Percentiles rank a stretch among this genome's conserved stretches.
phyloP scores from a whole-genome alignment of 2,888 invertebrate genomes.

The Noctua pronuba region DNA sequence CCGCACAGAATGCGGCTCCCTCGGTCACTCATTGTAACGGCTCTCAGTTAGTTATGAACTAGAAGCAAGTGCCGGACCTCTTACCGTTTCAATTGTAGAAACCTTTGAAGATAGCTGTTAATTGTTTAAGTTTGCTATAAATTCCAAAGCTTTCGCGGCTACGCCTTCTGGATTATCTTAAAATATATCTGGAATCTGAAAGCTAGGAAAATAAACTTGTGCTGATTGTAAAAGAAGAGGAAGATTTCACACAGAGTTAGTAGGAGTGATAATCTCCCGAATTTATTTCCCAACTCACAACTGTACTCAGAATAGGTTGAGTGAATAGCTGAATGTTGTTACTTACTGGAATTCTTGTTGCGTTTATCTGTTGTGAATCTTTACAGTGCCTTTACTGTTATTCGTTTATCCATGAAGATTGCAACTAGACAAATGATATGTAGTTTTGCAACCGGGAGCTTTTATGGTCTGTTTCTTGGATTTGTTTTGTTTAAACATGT shows the following conservation, averaged over 20 bases:
- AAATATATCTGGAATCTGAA: constrained; percentile 54
- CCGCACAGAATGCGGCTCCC: constrained; percentile 73
- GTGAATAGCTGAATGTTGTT: constrained; percentile 49
- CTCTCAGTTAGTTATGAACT: constrained; percentile 80
- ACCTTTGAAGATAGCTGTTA: constrained; percentile 73
- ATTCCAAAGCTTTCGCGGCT: constrained; percentile 52
- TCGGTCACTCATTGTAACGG: constrained; percentile 82
- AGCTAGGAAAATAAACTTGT: constrained; percentile 58
- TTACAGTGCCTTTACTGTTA: constrained; percentile 47
- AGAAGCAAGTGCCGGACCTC: constrained; percentile 70
- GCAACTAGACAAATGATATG: constrained; percentile 34
- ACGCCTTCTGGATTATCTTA: constrained; percentile 59
- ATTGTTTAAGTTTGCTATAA: constrained; percentile 70
- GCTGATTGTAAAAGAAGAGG: constrained; percentile 60
- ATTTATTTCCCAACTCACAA: constrained; percentile 64
- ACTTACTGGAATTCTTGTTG: constrained; percentile 54
- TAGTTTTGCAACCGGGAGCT: constrained; percentile 12
- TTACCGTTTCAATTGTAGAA: constrained; percentile 77
- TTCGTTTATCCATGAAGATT: constrained; percentile 44
- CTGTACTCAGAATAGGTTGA: constrained; percentile 51
- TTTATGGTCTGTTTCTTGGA: constrained; percentile 3
- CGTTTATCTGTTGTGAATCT: constrained; percentile 53
- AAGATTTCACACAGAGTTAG: constrained; percentile 63
- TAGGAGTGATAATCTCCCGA: constrained; percentile 60
- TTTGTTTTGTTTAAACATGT: background rate